Conservation (phyloP, 2,888 invertebrate species). For the Piscicola geometra region DNA sequence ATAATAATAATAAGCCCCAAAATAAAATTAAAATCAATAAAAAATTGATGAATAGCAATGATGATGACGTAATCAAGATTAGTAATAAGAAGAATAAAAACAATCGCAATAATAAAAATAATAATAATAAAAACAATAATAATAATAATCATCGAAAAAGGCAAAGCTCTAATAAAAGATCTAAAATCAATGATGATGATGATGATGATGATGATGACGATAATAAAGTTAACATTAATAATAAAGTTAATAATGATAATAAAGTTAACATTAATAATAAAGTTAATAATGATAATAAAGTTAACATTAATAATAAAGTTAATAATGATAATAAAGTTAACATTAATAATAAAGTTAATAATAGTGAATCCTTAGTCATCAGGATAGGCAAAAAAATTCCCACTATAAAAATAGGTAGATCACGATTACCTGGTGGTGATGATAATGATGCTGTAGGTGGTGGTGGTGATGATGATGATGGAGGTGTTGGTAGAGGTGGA, state of each 20-base stretch:
- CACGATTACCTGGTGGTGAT: not conserved
- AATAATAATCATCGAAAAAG: not conserved
- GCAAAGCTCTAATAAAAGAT: not conserved
- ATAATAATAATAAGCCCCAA: not conserved
- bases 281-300: conserved; percentile 2
- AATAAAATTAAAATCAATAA: not conserved
- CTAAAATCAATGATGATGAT: not conserved
- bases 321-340: conserved; percentile 9
- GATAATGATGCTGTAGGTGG: too few relatives aligned
- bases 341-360: not conserved
- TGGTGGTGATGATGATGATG: too few relatives aligned
- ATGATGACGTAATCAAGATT: not conserved
- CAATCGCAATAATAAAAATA: not conserved
- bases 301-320: not conserved
- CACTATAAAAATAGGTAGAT: not conserved
- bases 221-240: not conserved
- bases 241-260: not conserved
- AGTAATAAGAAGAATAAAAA: not conserved
- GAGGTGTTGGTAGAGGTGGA: too few relatives aligned
- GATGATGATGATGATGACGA: conserved; percentile 22
- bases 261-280: not conserved
- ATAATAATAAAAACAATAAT: not conserved
- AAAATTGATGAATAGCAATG: not conserved
- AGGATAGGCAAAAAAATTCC: conserved; percentile 3
- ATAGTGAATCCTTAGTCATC: not conserved